Base-by-base conservation (phyloP, 2,888 invertebrate genomes). In the Andrena haemorrhoa region DNA sequence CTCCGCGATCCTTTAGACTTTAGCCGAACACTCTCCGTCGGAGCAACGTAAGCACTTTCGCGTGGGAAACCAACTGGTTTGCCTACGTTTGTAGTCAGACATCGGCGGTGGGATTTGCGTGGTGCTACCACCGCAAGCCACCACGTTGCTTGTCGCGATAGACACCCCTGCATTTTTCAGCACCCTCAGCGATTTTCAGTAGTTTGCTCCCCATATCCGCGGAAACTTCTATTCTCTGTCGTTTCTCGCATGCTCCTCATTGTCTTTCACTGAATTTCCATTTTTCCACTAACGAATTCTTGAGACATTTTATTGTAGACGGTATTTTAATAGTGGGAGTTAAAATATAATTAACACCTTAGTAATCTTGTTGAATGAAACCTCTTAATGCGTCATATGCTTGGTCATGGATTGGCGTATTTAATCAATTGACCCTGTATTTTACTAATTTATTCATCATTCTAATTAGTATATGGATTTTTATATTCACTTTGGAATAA, bases 41-140 rank as follows among this genome's bases (percentile, higher is more conserved):
- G 80, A 78, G 90, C 90, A 89, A 84, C 89, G 92, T 89, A 90
- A 91, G 92, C 92, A 91, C 89, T 92, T 92, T 89, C 88, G 87
- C 89, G 89, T 88, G 90, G 85, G 89, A 91, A 91, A 82, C 83
- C 80, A 85, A 89, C 89, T 89, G 88, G 89, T 90, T 85, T 73
- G 84, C 74, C 85, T 86, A 82, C 84, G 84, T 86, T 88, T 89
- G 87, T 89, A 88, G 83, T 77, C 87, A 87, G 89, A 85, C 88
- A 89, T 84, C 83, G 83, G 64, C 71, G 64, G 78, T 63, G 70
- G 81, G 78, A 82, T 86, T 80, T 72, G 79, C 78, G 76, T 71
- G 69, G 82, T 70, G 75, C 72, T 78, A 76, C 74, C 23, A 79
- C 83, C 76, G 83, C 82, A 81, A 83, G 61, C 85, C 77, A 71